phyloP scores from a whole-genome alignment of 2,888 invertebrate species.

The Cybosia mesomella region DNA sequence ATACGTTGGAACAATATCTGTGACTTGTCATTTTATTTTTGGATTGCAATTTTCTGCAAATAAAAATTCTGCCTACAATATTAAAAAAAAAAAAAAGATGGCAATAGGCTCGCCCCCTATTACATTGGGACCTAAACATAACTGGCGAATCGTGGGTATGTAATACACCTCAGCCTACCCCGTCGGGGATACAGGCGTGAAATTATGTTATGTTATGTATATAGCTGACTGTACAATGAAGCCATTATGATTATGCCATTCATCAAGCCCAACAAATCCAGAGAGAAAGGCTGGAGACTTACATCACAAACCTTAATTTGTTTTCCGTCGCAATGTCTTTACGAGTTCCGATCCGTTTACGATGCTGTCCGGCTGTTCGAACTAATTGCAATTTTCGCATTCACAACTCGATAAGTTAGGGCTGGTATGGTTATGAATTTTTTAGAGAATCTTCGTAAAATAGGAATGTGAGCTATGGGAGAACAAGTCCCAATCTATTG shows the following conservation, averaged over 20 bases:
- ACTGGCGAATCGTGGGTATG: no score
- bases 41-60: slow-evolving; percentile 41
- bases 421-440: not conserved
- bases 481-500: not conserved
- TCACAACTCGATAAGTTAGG: slow-evolving; percentile 11
- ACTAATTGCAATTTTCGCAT: slow-evolving; percentile 22
- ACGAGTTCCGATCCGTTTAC: slow-evolving; percentile 41
- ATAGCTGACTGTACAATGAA: not conserved
- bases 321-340: slow-evolving; percentile 34
- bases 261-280: slow-evolving; percentile 6
- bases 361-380: slow-evolving; percentile 33
- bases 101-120: no score
- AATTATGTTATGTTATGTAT: not conserved
- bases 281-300: not conserved
- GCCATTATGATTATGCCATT: not conserved
- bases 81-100: no score
- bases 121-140: no score
- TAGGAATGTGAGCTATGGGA: not conserved
- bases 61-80: slow-evolving; percentile 27
- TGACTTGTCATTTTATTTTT: not conserved
- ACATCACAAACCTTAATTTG: slow-evolving; percentile 39
- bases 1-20: not conserved
- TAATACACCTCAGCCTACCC: no score
- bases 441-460: slow-evolving; percentile 1
- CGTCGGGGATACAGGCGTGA: no score